Conservation (phyloP, 2,888 invertebrate species). For the Sceliomorpha sp. region DNA sequence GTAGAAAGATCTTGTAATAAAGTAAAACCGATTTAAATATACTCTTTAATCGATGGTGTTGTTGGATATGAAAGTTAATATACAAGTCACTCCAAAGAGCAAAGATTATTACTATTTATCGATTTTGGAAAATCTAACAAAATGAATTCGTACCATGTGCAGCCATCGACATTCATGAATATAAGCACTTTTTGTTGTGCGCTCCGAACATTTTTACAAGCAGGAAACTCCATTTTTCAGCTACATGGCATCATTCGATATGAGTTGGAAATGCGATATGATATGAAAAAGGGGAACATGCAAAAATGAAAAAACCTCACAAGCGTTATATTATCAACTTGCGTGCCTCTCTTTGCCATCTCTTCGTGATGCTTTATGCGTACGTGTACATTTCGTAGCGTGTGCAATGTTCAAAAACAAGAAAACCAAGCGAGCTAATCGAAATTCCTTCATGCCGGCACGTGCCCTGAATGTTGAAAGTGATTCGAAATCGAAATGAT, state of each 20-base stretch:
- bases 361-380: slow-evolving; percentile 56
- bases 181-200: slow-evolving; percentile 39
- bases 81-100: background rate
- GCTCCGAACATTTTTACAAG: slow-evolving; percentile 49
- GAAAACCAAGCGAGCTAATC: slow-evolving; percentile 65
- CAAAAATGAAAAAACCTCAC: slow-evolving; percentile 70
- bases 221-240: slow-evolving; percentile 56
- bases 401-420: slow-evolving; percentile 45
- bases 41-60: too few relatives aligned
- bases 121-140: slow-evolving; percentile 38
- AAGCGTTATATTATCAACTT: slow-evolving; percentile 73
- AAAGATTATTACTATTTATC: slow-evolving; percentile 40
- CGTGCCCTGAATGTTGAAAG: slow-evolving; percentile 43
- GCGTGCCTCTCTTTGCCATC: slow-evolving; percentile 70
- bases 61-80: too few relatives aligned
- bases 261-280: slow-evolving; percentile 54
- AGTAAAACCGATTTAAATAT: too few relatives aligned
- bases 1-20: too few relatives aligned
- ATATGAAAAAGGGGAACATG: slow-evolving; percentile 55
- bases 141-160: slow-evolving; percentile 38
- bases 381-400: slow-evolving; percentile 47
- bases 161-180: slow-evolving; percentile 47
- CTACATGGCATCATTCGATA: slow-evolving; percentile 48
- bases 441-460: slow-evolving; percentile 60
- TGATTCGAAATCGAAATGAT: background rate